Base-by-base conservation (phyloP, 2,797 vertebrate species). In the Aulostomus chinensis region DNA sequence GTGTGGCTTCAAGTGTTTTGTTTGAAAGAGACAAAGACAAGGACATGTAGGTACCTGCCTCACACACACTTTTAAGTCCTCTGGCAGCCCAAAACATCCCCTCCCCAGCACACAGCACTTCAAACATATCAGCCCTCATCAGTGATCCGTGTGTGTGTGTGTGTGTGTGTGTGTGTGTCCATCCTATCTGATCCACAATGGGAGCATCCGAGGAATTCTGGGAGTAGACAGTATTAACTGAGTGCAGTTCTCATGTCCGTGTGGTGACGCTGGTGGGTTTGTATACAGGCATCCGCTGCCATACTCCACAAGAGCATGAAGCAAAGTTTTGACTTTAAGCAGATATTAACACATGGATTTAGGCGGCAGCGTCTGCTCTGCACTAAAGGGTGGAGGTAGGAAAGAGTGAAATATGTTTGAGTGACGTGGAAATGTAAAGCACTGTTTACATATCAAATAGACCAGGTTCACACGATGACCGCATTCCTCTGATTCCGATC, bases 41-140 rank as follows among this genome's bases (percentile, higher is more conserved):
- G 26, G 58, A 31, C 89, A 21, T 66, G 89, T 71, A 28, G 40
- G 50, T 66, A 83, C 87, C 76, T 88, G 87, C 75, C 43, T 33
- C 41, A 56, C 51, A 58, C 40, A 31, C 35, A 8, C 34, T 34
- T 35, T 22, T 46, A 8, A 61, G 34, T 45, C 45, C 6, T 3
- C 57, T 41, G 50, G 35, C 56, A 72, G 62, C 58, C 54, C 59
- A 75, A 70, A 76, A 78, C 76, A 76, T 66, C n/a, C 61, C 63
- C 67, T 51, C 65, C 50, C 49, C 12, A 5, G 33, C 68, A 52
- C 38, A 15, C 54, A 50, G 45, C 30, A 51, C 62, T 70, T 78
- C 68, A 82, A 57, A 65, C 58, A 57, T 13, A 60, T 65, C 52
- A 40, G n/a, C 57, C 55, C 59, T 52, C 24, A 49, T 60, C 13